Evolutionary conservation across 2,888 invertebrate genomes (phyloP).

Genomic region (Dilophus febrilis): DNA sequence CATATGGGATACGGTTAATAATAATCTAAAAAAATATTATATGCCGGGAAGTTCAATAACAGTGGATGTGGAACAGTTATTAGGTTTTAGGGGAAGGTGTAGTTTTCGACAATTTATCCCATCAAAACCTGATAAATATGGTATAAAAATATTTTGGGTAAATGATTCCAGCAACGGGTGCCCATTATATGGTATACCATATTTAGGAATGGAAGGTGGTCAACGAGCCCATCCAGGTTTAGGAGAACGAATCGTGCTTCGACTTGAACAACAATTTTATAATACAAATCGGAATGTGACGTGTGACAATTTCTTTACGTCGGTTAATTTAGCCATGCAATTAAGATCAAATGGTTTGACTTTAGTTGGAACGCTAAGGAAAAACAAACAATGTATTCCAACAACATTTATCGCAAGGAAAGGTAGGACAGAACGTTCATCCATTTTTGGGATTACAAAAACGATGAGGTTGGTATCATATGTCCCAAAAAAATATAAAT

Average conservation of each 20-base stretch:
- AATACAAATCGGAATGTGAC: neutral
- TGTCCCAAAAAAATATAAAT: no score
- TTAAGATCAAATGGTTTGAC: neutral
- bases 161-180: neutral
- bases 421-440: no score
- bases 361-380: neutral
- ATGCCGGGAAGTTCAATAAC: neutral
- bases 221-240: neutral
- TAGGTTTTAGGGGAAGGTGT: neutral
- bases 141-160: neutral
- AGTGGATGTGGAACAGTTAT: neutral
- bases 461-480: no score
- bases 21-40: neutral
- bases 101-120: neutral
- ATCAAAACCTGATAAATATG: neutral
- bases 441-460: no score
- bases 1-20: neutral
- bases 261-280: neutral
- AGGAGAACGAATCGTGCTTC: neutral
- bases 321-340: neutral
- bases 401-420: no score
- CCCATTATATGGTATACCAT: neutral
- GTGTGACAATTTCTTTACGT: neutral
- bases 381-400: neutral
- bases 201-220: neutral